A percentile compares a stretch with the other conserved stretches of the same genome.
Conservation (phyloP, 2,113 vertebrate species). For the Cryptotis parvus region DNA sequence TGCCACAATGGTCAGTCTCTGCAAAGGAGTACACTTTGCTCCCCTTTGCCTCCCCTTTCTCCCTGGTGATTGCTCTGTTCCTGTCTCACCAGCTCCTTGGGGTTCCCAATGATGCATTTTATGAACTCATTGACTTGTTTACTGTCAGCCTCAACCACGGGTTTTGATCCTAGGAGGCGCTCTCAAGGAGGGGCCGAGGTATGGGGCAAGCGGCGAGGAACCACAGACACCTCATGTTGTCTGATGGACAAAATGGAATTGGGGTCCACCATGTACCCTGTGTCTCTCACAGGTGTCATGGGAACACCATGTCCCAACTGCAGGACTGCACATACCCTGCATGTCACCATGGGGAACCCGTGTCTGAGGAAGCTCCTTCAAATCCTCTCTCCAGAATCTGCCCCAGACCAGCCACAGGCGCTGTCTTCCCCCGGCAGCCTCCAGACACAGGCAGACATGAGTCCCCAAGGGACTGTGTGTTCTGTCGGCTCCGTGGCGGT, state of each 20-base stretch:
- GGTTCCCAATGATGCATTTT: not conserved
- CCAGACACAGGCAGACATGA: not conserved
- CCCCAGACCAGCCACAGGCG: not conserved
- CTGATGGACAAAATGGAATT: not conserved
- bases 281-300: too few relatives aligned
- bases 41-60: rapidly evolving
- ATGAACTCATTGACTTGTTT: not conserved
- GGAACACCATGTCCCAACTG: rapidly evolving
- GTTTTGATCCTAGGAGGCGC: too few relatives aligned
- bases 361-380: not conserved
- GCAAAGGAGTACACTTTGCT: not conserved
- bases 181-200: rapidly evolving
- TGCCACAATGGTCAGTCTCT: not conserved
- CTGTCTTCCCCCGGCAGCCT: not conserved
- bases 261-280: not conserved
- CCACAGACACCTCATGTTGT: rapidly evolving
- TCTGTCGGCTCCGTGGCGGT: rapidly evolving
- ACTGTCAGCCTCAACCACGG: not conserved
- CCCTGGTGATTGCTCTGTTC: rapidly evolving
- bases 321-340: too few relatives aligned
- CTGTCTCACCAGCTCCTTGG: too few relatives aligned
- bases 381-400: not conserved
- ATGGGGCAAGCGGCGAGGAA: rapidly evolving
- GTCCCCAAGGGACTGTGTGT: rapidly evolving
- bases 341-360: not conserved